Evolutionary conservation across 2,113 vertebrate genomes (phyloP), one percentile per base, ranked within the genome.

Genomic region (Chloropsis cyanopogon): DNA sequence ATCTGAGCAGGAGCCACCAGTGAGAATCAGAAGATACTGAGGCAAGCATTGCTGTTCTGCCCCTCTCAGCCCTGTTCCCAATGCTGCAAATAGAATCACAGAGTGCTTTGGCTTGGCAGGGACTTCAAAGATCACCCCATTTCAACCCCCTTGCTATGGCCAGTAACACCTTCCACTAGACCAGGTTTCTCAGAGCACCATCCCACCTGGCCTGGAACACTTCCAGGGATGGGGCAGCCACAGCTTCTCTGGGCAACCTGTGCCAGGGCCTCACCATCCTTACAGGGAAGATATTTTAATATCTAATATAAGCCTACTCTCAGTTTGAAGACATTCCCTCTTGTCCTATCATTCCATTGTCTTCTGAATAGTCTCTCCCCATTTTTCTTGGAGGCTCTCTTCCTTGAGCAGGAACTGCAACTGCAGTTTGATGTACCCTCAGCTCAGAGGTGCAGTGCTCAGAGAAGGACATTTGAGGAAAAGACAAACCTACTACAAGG

Each of bases 101-200:
- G 57, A 50, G 29, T 61, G 54, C 24, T 68, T 41, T 75, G 46
- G 29, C 13, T 47, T 61, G 47, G 39, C 68, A 66, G 7, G 24
- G 20, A 75, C 39, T 5, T 22, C 12, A 68, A 65, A 31, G 24
- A 53, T 46, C 20, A 13, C 1, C 15, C 3, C 0, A 0, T 75
- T 82, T 53, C 47, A 53, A 31, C 4, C 6, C 11, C 24, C 20
- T 14, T 60, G 61, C 24, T 29, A 5, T 54, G 39, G 47, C 17
- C 46, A 75, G 24, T 23, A 31, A 76, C 78, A 41, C 25, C 8
- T 75, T 66, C 33, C 35, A 52, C 37, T 28, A 46, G 10, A 4
- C 15, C 54, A 61, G 14, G 29, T n/a, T 68, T 52, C 61, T 82
- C 61, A 68, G 39, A 76, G 54, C 24, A 7, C 24, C 29, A 82